These are phyloP conservation scores for Alcedo quadribrachys DNA, from an alignment of 2,797 vertebrate species.

Conservation along the genomic window DNA sequence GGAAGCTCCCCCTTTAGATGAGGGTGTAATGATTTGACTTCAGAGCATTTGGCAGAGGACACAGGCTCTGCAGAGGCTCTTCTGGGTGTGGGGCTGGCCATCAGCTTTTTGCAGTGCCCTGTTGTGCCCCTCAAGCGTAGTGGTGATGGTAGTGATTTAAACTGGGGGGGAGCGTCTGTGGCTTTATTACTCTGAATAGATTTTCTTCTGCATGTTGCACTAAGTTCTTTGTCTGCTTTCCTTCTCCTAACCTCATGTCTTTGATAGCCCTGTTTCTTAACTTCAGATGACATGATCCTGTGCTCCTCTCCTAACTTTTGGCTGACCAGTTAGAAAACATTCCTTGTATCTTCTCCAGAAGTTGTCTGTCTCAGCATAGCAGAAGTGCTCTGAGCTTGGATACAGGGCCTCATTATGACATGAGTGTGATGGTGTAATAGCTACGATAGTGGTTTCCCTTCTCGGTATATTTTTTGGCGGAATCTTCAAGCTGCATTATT, in stretches of 20 bases:
- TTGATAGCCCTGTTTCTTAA: neutral
- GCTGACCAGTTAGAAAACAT: neutral
- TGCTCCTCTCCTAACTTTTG: neutral
- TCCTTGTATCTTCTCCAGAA: neutral
- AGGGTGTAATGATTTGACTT: neutral
- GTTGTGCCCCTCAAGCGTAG: neutral
- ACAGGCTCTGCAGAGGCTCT: neutral
- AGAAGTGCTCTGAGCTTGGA: neutral
- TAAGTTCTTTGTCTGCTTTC: neutral
- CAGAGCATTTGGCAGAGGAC: rapidly evolving
- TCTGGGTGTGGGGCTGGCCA: neutral
- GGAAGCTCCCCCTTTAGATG: neutral
- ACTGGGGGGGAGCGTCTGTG: neutral
- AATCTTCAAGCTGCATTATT: neutral
- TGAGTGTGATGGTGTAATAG: neutral
- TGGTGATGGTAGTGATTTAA: neutral
- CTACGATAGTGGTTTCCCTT: neutral
- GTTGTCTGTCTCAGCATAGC: neutral
- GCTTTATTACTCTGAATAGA: neutral
- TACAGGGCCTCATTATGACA: neutral
- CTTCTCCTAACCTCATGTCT: neutral
- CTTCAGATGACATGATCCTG: neutral
- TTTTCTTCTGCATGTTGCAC: neutral
- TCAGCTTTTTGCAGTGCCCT: neutral
- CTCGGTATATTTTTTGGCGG: neutral